Conservation (phyloP, 2,113 vertebrate species). For the Osmerus mordax region DNA sequence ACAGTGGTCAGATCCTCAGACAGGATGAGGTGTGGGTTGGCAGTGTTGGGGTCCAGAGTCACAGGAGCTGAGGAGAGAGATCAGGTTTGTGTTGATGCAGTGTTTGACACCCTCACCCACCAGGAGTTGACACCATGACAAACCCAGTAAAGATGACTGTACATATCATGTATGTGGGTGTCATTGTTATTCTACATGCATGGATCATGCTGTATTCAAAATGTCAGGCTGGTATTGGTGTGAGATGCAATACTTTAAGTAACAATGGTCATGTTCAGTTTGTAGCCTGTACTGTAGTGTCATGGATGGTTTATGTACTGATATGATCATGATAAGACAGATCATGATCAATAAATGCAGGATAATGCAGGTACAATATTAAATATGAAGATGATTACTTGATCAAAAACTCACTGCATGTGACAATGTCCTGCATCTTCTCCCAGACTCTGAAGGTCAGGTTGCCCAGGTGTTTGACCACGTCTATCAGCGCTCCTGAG, state of each 20-base stretch:
- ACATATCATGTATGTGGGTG: neutral
- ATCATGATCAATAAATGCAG: neutral
- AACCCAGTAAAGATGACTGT: neutral
- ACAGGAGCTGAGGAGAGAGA: neutral
- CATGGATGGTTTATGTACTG: too few relatives aligned
- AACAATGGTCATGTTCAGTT: neutral
- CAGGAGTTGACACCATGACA: neutral
- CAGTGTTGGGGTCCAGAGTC: conserved; percentile 22
- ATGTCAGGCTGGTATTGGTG: neutral
- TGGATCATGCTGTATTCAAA: neutral
- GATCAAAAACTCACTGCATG: conserved; percentile 6
- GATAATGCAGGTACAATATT: neutral
- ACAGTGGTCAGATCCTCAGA: conserved; percentile 19
- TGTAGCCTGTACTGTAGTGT: too few relatives aligned
- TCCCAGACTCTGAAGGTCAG: too few relatives aligned
- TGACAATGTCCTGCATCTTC: neutral
- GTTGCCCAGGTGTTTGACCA: too few relatives aligned
- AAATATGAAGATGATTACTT: too few relatives aligned
- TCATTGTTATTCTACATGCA: neutral
- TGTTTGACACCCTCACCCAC: neutral
- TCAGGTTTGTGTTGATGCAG: neutral
- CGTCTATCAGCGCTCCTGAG: neutral
- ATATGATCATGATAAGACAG: too few relatives aligned
- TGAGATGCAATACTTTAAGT: neutral
- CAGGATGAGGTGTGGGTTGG: conserved; percentile 1